Conservation (phyloP, 2,888 invertebrate genomes). For the Dasysyrphus albostriatus region DNA sequence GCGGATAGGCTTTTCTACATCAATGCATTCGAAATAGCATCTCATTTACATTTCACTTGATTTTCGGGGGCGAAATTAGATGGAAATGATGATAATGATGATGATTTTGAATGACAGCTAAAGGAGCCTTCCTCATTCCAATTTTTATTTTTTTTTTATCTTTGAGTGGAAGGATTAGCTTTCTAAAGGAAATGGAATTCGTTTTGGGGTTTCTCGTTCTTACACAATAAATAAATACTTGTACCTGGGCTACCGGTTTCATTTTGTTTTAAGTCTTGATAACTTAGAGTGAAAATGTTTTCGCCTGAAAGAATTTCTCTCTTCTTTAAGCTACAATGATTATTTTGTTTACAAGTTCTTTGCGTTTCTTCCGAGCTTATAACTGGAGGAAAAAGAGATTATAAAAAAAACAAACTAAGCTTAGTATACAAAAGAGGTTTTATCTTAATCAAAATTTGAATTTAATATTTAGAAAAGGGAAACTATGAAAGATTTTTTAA, state of each 20-base stretch:
- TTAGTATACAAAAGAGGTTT: constrained; percentile 6
- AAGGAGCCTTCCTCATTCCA: constrained; percentile 12
- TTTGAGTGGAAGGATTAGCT: constrained; percentile 62
- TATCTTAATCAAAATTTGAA: constrained; percentile 29
- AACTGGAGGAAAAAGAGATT: neutral
- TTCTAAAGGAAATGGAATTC: constrained; percentile 64
- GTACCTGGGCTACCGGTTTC: neutral
- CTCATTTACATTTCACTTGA: constrained; percentile 72
- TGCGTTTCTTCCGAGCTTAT: neutral
- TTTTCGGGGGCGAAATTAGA: constrained; percentile 39
- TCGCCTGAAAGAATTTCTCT: constrained; percentile 52
- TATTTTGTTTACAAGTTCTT: constrained; percentile 33
- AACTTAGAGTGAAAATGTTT: constrained; percentile 55
- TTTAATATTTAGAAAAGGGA: neutral
- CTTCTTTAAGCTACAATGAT: constrained; percentile 43
- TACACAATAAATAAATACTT: neutral
- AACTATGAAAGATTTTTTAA: neutral
- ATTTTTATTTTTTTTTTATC: neutral
- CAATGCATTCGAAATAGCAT: constrained; percentile 68
- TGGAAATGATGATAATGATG: constrained; percentile 37
- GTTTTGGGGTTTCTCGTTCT: constrained; percentile 35
- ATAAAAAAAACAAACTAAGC: neutral
- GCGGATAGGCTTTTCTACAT: constrained; percentile 68
- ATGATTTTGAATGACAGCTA: constrained; percentile 27
- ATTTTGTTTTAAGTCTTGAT: constrained; percentile 22